Evolutionary conservation across 1,140 invertebrate genomes (phyloP), one percentile per base, ranked within the genome.

Genomic region (Drosophila triauraria): DNA sequence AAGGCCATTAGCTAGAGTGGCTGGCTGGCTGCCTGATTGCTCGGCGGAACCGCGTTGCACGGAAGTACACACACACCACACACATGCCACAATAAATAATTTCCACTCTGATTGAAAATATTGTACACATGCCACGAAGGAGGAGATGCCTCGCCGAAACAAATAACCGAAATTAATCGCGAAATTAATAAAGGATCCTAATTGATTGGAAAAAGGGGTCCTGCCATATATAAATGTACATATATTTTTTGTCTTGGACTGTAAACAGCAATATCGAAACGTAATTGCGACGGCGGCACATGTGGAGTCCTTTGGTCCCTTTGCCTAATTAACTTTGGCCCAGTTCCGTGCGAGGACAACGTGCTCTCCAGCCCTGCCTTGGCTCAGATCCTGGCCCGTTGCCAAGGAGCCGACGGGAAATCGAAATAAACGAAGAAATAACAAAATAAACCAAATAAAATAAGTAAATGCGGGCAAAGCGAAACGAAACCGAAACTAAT

Each of bases 1-100:
- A 72, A 72, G 53, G 35, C 69, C 69, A 72, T 72, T 72, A 72
- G 67, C 53, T 27, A 59, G 38, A 72, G 69, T 72, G 69, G 44
- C 32, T 47, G 30, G 9, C 30, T 67, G 67, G 62, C 23, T 69
- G 65, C 25, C 64, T 67, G 63, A 67, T 67, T 67, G 63, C 61
- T 20, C 25, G 65, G 25, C 65, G 61, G 59, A 43, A 25, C 63
- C 46, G 48, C n/a, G 38, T 54, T 27, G n/a, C 23, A 44, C 47
- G 27, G 30, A 54, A 47, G 32, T 58, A 25, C 17, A 30, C 47
- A 50, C 35, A 38, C 35, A 35, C 32, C 32, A 35, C 32, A 30
- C 10, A 32, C 35, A 35, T 10, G 0, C 12, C 50, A 65, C 68
- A 71, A 58, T 58, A 70, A 70, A 72, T 69, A 70, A 35, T 43